Conservation (phyloP, 2,797 vertebrate species). For the Etheostoma nigrum region DNA sequence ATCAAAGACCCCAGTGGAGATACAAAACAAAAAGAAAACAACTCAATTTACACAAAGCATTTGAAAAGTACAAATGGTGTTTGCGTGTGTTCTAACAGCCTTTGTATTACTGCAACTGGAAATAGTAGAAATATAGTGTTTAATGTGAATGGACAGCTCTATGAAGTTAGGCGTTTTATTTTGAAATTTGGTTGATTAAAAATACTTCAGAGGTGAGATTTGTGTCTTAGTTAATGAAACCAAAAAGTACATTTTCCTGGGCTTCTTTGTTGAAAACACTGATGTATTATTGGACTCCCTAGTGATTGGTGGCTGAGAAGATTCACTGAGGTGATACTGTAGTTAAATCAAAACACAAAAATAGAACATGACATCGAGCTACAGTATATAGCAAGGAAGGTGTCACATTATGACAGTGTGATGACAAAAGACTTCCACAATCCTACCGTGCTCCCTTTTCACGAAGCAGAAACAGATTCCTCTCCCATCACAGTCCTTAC, state of each 20-base stretch:
- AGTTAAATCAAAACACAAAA: not conserved
- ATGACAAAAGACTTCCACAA: not conserved
- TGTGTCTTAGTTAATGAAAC: too few species aligned
- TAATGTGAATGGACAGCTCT: too few species aligned
- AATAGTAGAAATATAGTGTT: too few species aligned
- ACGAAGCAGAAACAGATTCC: not conserved
- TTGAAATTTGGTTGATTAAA: too few species aligned
- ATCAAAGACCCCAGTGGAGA: too few species aligned
- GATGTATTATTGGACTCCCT: conserved; percentile 35
- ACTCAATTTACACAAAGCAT: too few species aligned
- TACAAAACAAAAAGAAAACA: too few species aligned
- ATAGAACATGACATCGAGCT: not conserved
- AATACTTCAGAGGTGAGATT: too few species aligned
- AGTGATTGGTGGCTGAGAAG: conserved; percentile 28
- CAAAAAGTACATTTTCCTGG: conserved; percentile 4
- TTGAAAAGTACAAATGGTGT: too few species aligned
- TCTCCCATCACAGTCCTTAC: not conserved
- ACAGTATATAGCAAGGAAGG: not conserved
- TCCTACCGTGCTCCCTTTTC: not conserved
- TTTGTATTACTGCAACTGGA: too few species aligned
- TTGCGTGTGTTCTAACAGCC: too few species aligned
- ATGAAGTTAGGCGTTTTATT: too few species aligned
- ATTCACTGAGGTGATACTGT: conserved; percentile 20
- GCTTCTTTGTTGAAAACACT: conserved; percentile 41
- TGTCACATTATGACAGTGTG: not conserved